Percentiles rank a stretch among this genome's conserved stretches.
Conservation (phyloP, 2,797 vertebrate species). For the Podargus strigoides region DNA sequence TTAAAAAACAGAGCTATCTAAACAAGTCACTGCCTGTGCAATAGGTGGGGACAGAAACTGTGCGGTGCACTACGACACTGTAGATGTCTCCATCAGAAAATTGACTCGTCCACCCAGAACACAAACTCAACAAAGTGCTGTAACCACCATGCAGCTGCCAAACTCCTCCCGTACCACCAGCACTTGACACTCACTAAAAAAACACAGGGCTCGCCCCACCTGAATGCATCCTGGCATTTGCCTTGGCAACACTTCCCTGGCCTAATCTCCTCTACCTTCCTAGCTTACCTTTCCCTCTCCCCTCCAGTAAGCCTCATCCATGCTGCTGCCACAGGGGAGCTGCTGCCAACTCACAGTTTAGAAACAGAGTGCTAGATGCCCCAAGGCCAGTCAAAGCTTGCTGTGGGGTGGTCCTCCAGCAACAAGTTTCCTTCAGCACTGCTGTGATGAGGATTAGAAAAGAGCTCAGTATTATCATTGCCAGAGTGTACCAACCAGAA, state of each 20-base stretch:
- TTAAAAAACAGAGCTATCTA: not conserved
- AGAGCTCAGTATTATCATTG: not conserved
- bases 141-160: not conserved
- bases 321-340: not conserved
- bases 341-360: not conserved
- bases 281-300: not conserved
- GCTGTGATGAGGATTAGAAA: not conserved
- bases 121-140: not conserved
- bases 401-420: not conserved
- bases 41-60: not conserved
- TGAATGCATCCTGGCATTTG: not conserved
- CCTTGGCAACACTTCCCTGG: not conserved
- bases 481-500: not conserved
- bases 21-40: not conserved
- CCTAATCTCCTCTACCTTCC: not conserved
- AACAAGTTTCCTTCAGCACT: not conserved
- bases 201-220: not conserved
- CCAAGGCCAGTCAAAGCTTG: not conserved
- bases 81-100: not conserved
- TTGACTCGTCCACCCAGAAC: not conserved
- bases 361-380: not conserved
- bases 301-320: not conserved
- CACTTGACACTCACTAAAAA: not conserved
- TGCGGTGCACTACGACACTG: rapidly evolving
- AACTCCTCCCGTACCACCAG: not conserved